Evolutionary conservation across 2,797 vertebrate species (phyloP), one percentile per base, ranked within the genome.

Genomic region (Schizopygopsis pylzovi): DNA sequence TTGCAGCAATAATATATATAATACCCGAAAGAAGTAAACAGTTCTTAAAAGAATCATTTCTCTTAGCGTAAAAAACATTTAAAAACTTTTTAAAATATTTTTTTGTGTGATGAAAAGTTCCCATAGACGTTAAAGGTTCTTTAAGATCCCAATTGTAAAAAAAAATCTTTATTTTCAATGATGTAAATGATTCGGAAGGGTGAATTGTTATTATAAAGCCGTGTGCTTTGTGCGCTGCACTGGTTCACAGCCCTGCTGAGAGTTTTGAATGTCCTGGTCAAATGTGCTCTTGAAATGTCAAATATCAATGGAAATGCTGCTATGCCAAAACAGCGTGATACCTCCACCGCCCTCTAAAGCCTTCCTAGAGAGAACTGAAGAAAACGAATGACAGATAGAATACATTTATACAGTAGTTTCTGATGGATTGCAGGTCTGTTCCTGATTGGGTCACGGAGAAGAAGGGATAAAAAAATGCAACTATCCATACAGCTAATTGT

Each of bases 211-310:
- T 67, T 71, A 85, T 81, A 87, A 79, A 79, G 76, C 76, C 78
- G 65, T 83, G 83, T 43, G 88, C 85, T 85, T 83, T 78, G 80
- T 78, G 37, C 65, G 28, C 56, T 79, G 76, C 81, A 61, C 86
- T 85, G 79, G 76, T 79, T 87, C 47, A 81, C 85, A 85, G 82
- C 70, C 81, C 77, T 81, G 83, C 87, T 88, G 85, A 87, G 83
- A 85, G 83, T 87, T 83, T 79, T 45, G 77, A 79, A 83, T 59
- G 81, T 82, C 67, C 77, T 82, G 75, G 75, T 86, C 81, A 83
- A 63, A 68, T 37, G 25, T 75, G 41, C 41, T 41, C 41, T 73
- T 82, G 84, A 86, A 88, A 88, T 88, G 82, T 88, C 85, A 88
- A 70, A 52, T 85, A 75, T 82, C 76, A 87, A 81, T 68, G 68